Evolutionary conservation across 2,888 invertebrate genomes (phyloP).

Genomic region (Molanna angustata): DNA sequence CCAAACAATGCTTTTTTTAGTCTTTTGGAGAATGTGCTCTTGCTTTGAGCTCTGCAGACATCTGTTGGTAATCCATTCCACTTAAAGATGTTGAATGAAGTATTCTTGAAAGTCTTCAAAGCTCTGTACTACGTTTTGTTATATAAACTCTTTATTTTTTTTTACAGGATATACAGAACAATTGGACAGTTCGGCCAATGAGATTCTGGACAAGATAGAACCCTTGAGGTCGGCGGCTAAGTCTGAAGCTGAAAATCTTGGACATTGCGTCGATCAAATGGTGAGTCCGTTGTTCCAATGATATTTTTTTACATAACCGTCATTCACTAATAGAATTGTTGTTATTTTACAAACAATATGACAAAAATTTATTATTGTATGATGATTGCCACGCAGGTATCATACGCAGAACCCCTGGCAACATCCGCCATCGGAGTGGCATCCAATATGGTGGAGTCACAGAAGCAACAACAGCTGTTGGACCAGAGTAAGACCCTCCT

Average conservation of each 20-base stretch:
- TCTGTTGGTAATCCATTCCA: too few relatives aligned
- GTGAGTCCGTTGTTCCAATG: slow-evolving; percentile 42
- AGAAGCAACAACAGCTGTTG: slow-evolving; percentile 80
- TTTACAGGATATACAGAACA: slow-evolving; percentile 69
- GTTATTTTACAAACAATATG: too few relatives aligned
- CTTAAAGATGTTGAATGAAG: too few relatives aligned
- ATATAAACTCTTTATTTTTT: too few relatives aligned
- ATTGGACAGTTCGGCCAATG: slow-evolving; percentile 74
- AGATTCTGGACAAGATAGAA: slow-evolving; percentile 81
- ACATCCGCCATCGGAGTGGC: slow-evolving; percentile 82
- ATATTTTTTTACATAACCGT: too few relatives aligned
- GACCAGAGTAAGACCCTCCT: slow-evolving; percentile 93
- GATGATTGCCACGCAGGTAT: slow-evolving; percentile 44
- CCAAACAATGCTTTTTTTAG: too few relatives aligned
- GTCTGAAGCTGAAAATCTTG: slow-evolving; percentile 89
- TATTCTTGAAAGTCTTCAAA: too few relatives aligned
- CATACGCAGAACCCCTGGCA: slow-evolving; percentile 84
- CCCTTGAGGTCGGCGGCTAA: slow-evolving; percentile 82
- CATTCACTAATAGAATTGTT: too few relatives aligned
- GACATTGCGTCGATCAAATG: slow-evolving; percentile 78
- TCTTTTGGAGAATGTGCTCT: too few relatives aligned
- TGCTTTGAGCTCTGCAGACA: too few relatives aligned
- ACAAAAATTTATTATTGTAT: neutral
- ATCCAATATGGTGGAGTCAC: slow-evolving; percentile 84
- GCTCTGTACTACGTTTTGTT: too few relatives aligned